Evolutionary conservation across 2,113 vertebrate genomes (phyloP).

Genomic region (Cephalophus harveyi): DNA sequence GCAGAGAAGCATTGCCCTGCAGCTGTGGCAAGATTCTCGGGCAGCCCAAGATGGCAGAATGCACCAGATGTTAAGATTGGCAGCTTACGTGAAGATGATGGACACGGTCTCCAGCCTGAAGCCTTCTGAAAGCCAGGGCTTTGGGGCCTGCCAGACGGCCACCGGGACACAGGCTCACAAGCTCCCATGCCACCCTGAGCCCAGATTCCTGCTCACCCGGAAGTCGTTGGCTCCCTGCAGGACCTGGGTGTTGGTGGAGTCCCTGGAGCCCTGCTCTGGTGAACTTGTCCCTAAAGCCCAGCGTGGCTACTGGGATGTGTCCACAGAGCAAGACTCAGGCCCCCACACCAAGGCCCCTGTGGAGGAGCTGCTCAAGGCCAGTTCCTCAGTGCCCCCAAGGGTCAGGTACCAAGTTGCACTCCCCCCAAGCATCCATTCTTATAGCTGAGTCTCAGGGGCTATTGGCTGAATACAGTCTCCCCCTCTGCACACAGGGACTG

Average conservation of each 20-base stretch:
- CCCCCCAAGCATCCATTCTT: background rate
- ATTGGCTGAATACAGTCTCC: background rate
- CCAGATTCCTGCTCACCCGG: background rate
- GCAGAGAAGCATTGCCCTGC: accelerated
- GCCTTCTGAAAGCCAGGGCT: background rate
- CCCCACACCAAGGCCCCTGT: background rate
- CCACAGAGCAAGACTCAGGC: background rate
- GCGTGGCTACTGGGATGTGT: background rate
- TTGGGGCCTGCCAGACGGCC: background rate
- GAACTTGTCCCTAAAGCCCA: background rate
- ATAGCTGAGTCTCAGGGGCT: background rate
- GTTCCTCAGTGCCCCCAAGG: background rate
- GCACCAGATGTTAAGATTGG: background rate
- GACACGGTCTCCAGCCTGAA: background rate
- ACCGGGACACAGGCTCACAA: background rate
- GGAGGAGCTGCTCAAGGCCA: background rate
- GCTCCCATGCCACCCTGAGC: background rate
- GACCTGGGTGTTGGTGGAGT: background rate
- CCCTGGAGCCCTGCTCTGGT: background rate
- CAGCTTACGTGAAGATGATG: background rate
- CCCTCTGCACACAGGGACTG: background rate
- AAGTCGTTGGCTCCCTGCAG: background rate
- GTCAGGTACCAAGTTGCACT: background rate
- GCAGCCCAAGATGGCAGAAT: background rate
- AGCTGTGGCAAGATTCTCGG: background rate